Conservation (phyloP, 2,797 vertebrate species). For the Sandelia bainsii region DNA sequence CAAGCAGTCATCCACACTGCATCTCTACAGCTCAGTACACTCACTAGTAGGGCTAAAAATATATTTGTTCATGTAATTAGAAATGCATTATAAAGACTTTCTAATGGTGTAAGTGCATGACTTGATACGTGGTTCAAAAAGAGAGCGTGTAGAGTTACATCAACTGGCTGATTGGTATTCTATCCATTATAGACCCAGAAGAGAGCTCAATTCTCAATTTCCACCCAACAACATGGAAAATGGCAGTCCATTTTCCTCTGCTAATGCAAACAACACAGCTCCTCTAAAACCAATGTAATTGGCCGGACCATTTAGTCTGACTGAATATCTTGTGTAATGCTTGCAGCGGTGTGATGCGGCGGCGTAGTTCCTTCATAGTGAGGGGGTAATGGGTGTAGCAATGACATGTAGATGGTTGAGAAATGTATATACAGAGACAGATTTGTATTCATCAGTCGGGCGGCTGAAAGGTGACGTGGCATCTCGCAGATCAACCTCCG, state of each 20-base stretch:
- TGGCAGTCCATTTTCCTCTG: constrained; percentile 67
- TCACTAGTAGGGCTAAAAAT: constrained; percentile 17
- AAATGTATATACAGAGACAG: neutral
- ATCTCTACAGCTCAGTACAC: neutral
- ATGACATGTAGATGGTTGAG: constrained; percentile 5
- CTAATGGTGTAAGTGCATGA: constrained; percentile 42
- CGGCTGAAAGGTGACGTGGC: constrained; percentile 6
- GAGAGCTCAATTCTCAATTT: constrained; percentile 62
- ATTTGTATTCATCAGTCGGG: constrained; percentile 25
- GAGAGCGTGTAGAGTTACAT: constrained; percentile 20
- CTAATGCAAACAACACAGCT: constrained; percentile 77
- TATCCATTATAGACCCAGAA: constrained; percentile 52
- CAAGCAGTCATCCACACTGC: neutral
- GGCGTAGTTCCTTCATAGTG: constrained; percentile 38
- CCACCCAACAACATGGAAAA: constrained; percentile 61
- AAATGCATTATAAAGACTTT: constrained; percentile 45
- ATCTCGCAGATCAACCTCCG: constrained; percentile 19
- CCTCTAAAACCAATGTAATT: constrained; percentile 77
- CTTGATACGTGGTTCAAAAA: constrained; percentile 38
- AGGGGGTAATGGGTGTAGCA: constrained; percentile 16
- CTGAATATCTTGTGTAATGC: constrained; percentile 64
- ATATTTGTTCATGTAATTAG: constrained; percentile 36
- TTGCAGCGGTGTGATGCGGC: constrained; percentile 43
- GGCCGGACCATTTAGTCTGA: constrained; percentile 65
- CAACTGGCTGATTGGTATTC: constrained; percentile 52